phyloP scores from a whole-genome alignment of 2,113 vertebrate genomes.

The Lepus europaeus region DNA sequence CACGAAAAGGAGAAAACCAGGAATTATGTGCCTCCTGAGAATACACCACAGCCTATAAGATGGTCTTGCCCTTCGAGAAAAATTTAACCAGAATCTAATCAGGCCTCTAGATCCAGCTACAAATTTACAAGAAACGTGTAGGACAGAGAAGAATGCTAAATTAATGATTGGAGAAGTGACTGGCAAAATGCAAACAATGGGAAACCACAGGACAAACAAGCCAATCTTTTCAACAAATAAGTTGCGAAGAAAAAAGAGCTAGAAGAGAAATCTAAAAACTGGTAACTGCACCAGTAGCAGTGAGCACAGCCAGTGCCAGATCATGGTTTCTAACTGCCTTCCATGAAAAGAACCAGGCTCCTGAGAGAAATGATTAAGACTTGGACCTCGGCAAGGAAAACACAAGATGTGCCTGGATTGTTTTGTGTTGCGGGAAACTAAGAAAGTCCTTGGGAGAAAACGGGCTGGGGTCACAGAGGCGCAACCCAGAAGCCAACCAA shows the following conservation, averaged over 20 bases:
- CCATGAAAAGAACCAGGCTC: not conserved
- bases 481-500: not conserved
- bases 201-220: not conserved
- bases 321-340: not conserved
- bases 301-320: not conserved
- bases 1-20: not conserved
- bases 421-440: conserved; percentile 4
- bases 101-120: not conserved
- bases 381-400: not conserved
- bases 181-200: not conserved
- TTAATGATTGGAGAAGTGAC: not conserved
- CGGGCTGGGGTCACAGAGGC: not conserved
- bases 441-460: not conserved
- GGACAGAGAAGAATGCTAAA: conserved; percentile 19
- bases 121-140: not conserved
- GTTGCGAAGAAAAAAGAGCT: not conserved
- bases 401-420: not conserved
- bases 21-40: not conserved
- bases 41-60: not conserved
- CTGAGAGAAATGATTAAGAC: conserved; percentile 4
- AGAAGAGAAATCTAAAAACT: not conserved
- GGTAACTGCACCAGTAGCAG: not conserved
- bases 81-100: conserved; percentile 13
- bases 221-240: conserved; percentile 14
- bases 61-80: not conserved